Evolutionary conservation across 2,888 invertebrate species (phyloP).

Genomic region (Chydorus sphaericus): DNA sequence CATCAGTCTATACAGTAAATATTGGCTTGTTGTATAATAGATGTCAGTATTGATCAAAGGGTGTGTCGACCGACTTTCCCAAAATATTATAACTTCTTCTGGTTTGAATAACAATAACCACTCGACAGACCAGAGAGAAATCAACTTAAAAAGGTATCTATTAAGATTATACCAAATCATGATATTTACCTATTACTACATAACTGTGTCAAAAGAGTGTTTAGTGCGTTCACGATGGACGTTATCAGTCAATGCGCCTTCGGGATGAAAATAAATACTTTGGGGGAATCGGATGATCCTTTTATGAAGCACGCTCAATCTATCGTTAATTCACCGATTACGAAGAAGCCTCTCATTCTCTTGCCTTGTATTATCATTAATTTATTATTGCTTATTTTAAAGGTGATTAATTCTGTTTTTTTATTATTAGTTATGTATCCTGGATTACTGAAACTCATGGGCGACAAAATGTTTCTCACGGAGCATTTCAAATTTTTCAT

Average conservation of each 20-base stretch:
- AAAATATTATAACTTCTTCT: no score
- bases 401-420: neutral
- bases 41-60: conserved; percentile 10
- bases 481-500: conserved; percentile 11
- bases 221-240: conserved; percentile 11
- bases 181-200: no score
- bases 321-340: neutral
- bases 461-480: neutral
- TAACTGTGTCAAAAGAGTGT: neutral
- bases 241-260: conserved; percentile 8
- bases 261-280: conserved; percentile 5
- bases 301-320: conserved; percentile 7
- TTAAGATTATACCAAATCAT: no score
- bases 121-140: no score
- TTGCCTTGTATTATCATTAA: conserved; percentile 3
- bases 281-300: conserved; percentile 10
- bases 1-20: no score
- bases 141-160: no score
- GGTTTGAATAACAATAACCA: no score
- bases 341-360: neutral
- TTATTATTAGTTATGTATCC: conserved; percentile 3
- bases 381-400: no score
- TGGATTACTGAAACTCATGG: neutral
- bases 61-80: neutral
- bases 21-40: neutral